Evolutionary conservation across 2,113 vertebrate species (phyloP).

Genomic region (Mesitornis unicolor): DNA sequence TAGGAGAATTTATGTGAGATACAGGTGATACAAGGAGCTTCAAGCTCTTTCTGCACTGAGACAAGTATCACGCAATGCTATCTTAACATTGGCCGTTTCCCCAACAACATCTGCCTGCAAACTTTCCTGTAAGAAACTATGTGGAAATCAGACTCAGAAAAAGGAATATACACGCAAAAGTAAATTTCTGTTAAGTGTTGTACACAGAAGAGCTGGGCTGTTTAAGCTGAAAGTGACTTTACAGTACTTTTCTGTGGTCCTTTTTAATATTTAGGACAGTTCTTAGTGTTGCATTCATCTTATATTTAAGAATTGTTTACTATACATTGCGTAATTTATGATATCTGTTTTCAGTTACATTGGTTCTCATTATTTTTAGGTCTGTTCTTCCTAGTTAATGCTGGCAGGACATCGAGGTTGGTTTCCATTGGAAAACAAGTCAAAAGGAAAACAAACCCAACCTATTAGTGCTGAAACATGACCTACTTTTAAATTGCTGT

Average conservation of each 20-base stretch:
- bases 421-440: constrained; percentile 58
- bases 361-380: background rate
- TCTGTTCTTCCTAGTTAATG: constrained; percentile 17
- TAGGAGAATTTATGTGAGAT: background rate
- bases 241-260: background rate
- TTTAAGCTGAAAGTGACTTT: background rate
- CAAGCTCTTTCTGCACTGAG: background rate
- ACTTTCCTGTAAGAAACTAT: background rate
- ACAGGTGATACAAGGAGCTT: background rate
- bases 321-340: background rate
- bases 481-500: constrained; percentile 58
- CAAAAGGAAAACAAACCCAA: constrained; percentile 35
- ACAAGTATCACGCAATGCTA: background rate
- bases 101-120: background rate
- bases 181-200: background rate
- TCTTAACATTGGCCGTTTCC: background rate
- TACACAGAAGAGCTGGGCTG: background rate
- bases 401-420: constrained; percentile 37
- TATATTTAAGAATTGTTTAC: background rate
- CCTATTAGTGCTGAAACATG: constrained; percentile 40
- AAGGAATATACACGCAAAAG: background rate
- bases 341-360: background rate
- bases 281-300: background rate
- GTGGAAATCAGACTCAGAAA: background rate
- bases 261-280: background rate